Evolutionary conservation across 1,140 invertebrate genomes (phyloP), one percentile per base, ranked within the genome.

Genomic region (Asbolus verrucosus): DNA sequence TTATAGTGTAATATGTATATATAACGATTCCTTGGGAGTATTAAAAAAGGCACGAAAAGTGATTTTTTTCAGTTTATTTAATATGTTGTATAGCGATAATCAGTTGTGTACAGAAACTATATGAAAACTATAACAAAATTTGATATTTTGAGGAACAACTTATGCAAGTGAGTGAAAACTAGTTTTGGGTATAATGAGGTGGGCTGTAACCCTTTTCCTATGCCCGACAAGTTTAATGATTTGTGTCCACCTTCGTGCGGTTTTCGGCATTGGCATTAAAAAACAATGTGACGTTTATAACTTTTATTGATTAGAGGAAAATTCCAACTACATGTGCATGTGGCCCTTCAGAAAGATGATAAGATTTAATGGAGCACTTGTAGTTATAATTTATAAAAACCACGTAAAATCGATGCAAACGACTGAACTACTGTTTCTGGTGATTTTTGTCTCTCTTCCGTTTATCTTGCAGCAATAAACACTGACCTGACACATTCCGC

Each of bases 371-470:
- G 46, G 46, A 19, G 11, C 46, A 54, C 46, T 54, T 21, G 14
- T 9, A n/a, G 14, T 54, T 54, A 21, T 54, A 54, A 54, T 54
- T 54, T 54, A 21, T 54, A 27, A 54, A 50, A 54, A 54, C 46
- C 2, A 11, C 46, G 21, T 11, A 54, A 54, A 54, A 54, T 54
- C 46, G 46, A 54, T 43, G 39, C 14, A 43, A n/a, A n/a, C n/a
- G n/a, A n/a, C n/a, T n/a, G n/a, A n/a, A n/a, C 33, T 11, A 38
- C 6, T 46, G 5, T 46, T 46, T 16, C 14, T 46, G 9, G 41
- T 8, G 16, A 46, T 21, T 18, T 46, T 46, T 16, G 4, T 43
- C 11, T 16, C 4, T 16, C 16, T 9, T 43, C 15, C n/a, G n/a
- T n/a, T n/a, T n/a, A n/a, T n/a, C n/a, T n/a, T n/a, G n/a, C n/a